A percentile compares a stretch with the other conserved stretches of the same genome.
Conservation (phyloP, 2,888 invertebrate species). For the Pyrrhia umbra region DNA sequence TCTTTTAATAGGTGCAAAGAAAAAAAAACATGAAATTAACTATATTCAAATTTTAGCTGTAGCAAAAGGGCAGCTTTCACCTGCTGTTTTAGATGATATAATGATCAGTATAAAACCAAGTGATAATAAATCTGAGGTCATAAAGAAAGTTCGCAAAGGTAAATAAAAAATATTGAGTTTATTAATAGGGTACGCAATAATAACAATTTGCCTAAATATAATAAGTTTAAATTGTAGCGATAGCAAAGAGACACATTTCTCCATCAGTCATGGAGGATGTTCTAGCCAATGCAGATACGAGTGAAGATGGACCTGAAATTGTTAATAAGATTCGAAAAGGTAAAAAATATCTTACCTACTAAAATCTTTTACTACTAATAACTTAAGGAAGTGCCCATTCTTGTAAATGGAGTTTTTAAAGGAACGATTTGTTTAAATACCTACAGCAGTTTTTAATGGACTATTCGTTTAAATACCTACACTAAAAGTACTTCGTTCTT, state of each 20-base stretch:
- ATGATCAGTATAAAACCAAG: slow-evolving; percentile 25
- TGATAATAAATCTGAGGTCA: slow-evolving; percentile 28
- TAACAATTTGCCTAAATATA: too few relatives aligned
- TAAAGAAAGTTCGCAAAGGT: slow-evolving; percentile 48
- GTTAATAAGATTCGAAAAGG: slow-evolving; percentile 43
- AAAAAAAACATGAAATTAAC: too few relatives aligned
- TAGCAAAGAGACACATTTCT: slow-evolving; percentile 35
- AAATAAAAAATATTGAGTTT: too few relatives aligned
- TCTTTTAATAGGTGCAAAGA: too few relatives aligned
- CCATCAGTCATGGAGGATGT: slow-evolving; percentile 38
- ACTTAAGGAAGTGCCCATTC: too few relatives aligned
- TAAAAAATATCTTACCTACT: neutral
- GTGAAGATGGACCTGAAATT: slow-evolving; percentile 19
- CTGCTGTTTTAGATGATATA: slow-evolving; percentile 28
- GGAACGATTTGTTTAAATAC: too few relatives aligned
- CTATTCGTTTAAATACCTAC: neutral
- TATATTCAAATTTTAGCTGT: slow-evolving; percentile 21
- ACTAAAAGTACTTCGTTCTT: too few relatives aligned
- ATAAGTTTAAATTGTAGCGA: too few relatives aligned
- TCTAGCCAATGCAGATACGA: slow-evolving; percentile 8
- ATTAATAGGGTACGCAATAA: too few relatives aligned
- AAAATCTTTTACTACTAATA: too few relatives aligned
- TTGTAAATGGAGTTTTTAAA: too few relatives aligned
- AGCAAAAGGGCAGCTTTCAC: slow-evolving; percentile 30
- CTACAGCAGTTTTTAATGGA: neutral